Evolutionary conservation across 2,888 invertebrate genomes (phyloP).

Genomic region (Drosophila nr. fundita): DNA sequence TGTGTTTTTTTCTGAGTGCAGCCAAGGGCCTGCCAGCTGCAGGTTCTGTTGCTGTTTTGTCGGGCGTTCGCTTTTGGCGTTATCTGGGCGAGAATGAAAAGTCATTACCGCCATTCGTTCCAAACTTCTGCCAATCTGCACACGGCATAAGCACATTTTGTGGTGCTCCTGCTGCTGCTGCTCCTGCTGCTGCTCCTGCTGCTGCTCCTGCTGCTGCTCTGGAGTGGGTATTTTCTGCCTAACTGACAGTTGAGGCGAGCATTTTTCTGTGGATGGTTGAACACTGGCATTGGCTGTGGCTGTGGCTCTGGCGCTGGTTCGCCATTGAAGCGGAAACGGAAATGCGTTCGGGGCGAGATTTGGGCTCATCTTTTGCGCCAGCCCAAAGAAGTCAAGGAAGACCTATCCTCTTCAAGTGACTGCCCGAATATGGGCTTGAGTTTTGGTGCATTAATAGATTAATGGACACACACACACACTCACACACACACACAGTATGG

Average conservation of each 20-base stretch:
- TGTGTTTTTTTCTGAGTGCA: background rate
- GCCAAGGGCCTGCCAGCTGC: slow-evolving; percentile 30
- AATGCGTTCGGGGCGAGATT: slow-evolving; percentile 57
- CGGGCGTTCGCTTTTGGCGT: slow-evolving; percentile 51
- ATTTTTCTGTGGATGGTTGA: slow-evolving; percentile 3
- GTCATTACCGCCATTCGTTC: slow-evolving; percentile 82
- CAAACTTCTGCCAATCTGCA: slow-evolving; percentile 55
- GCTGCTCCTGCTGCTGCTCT: background rate
- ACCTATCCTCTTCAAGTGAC: slow-evolving; percentile 7
- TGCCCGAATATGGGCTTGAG: slow-evolving; percentile 13
- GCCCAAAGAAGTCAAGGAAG: slow-evolving; percentile 12
- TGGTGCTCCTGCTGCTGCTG: slow-evolving; percentile 1
- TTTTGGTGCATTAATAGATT: slow-evolving; percentile 70
- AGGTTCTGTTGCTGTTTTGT: slow-evolving; percentile 22
- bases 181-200: background rate
- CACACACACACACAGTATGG: slow-evolving; percentile 2
- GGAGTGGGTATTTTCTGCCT: background rate
- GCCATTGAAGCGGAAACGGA: slow-evolving; percentile 78
- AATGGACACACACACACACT: slow-evolving; percentile 48
- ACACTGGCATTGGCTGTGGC: slow-evolving; percentile 8
- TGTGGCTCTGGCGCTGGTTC: slow-evolving; percentile 24
- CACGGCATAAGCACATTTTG: slow-evolving; percentile 50
- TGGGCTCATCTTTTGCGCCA: slow-evolving; percentile 5
- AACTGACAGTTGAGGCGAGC: background rate
- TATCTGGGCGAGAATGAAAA: slow-evolving; percentile 81